phyloP scores from a whole-genome alignment of 53 echinoderm and acorn worm genomes.

The Apostichopus leukothele region DNA sequence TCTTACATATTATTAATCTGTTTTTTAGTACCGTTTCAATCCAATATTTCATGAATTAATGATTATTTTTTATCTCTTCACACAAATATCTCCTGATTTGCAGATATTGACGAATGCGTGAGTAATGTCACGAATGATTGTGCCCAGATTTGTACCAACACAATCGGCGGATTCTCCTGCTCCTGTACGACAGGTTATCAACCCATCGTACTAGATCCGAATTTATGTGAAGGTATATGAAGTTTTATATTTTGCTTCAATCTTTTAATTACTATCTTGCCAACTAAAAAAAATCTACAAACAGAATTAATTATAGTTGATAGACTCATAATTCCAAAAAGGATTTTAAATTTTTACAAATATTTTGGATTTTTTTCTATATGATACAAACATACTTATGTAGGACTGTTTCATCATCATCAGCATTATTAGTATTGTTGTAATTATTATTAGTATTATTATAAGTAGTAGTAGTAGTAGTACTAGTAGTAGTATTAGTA shows the following conservation, averaged over 20 bases:
- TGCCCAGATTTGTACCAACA: conserved; percentile 57
- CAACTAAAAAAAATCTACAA: too few species aligned
- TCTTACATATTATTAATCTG: too few species aligned
- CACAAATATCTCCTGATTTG: neutral
- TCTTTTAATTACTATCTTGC: neutral
- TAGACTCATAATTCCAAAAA: too few species aligned
- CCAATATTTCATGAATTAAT: too few species aligned
- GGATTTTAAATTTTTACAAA: neutral
- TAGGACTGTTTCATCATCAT: neutral
- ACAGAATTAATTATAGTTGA: too few species aligned
- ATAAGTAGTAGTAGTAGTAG: too few species aligned
- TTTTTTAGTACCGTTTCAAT: too few species aligned
- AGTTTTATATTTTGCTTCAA: neutral
- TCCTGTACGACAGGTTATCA: conserved; percentile 50
- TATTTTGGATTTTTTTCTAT: neutral
- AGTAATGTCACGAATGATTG: conserved; percentile 32
- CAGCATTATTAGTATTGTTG: neutral
- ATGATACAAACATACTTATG: neutral
- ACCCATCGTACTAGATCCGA: neutral
- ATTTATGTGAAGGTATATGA: conserved; percentile 25
- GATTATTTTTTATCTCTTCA: too few species aligned
- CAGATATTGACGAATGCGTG: conserved; percentile 61
- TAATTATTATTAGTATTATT: neutral
- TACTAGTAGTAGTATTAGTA: too few species aligned
- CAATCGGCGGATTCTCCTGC: conserved; percentile 54